These are phyloP conservation scores for Halcyon badia DNA, from an alignment of 2,797 vertebrate species.

Conservation along the genomic window DNA sequence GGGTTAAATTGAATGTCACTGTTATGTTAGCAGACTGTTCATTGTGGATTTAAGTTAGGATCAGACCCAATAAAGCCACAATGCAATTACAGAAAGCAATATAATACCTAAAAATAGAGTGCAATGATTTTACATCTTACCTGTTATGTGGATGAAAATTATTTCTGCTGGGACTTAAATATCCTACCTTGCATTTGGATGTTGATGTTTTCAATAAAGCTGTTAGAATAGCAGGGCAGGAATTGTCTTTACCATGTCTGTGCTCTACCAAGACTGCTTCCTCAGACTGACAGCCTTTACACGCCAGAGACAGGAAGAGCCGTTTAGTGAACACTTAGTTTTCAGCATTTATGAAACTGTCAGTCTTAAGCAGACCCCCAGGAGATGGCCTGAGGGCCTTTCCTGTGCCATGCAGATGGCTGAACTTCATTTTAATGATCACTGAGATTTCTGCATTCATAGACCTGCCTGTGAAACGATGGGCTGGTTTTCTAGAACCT, in stretches of 20 bases:
- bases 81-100: not conserved
- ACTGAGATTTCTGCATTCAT: not conserved
- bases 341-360: slow-evolving; percentile 16
- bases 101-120: not conserved
- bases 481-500: not conserved
- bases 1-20: not conserved
- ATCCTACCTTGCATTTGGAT: not conserved
- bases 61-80: not conserved
- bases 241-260: not conserved
- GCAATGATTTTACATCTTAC: not conserved
- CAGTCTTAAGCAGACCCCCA: not conserved
- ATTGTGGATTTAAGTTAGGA: not conserved
- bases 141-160: not conserved
- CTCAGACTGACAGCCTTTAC: not conserved
- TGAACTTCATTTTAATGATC: slow-evolving; percentile 29
- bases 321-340: not conserved
- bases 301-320: rapidly evolving
- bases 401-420: not conserved
- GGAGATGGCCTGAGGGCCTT: slow-evolving; percentile 17
- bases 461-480: not conserved
- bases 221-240: not conserved
- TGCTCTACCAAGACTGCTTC: not conserved
- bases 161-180: not conserved
- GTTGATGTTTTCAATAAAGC: not conserved
- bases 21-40: not conserved